Base-by-base conservation (phyloP, 1,140 invertebrate species). In the Pseudobourletiella spinata region DNA sequence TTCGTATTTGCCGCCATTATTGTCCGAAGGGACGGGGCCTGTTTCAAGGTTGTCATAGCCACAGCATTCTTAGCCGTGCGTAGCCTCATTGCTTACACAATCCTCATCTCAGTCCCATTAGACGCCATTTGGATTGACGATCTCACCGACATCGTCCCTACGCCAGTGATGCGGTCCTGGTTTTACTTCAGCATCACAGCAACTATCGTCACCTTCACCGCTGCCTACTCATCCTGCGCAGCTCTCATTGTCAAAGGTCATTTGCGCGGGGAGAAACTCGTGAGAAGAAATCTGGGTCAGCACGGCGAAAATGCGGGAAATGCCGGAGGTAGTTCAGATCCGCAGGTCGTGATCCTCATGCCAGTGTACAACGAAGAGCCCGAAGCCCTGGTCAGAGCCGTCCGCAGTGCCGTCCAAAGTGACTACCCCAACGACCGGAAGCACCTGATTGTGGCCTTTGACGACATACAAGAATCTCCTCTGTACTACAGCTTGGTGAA, bases 281-380 rank as follows among this genome's bases (percentile, higher is more conserved):
- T 57, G 56, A 43, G 24, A n/a, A n/a, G n/a, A n/a, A n/a, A n/a
- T n/a, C n/a, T n/a, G n/a, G n/a, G n/a, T n/a, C n/a, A n/a, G n/a
- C n/a, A n/a, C n/a, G n/a, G n/a, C n/a, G n/a, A n/a, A n/a, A n/a
- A 4, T 14, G 30, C 1, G 43, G 32, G 6, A 57, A 43, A 1
- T n/a, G 29, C 0, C 26, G 46, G 1, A 6, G n/a, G 11, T 26
- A 57, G 8, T 43, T 42, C 0, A 42, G 56, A 24, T 28, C 61
- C 61, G 15, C 48, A 55, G 61, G 61, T 63, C 0, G 52, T 57
- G 25, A 50, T 63, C 39, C 15, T 63, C n/a, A 63, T 63, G 61
- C 61, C 61, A 2, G 55, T 63, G 43, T 63, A 63, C 44, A 63
- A 57, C 25, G 61, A 63, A 35, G 55, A 63, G 46, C 42, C 55